Percentiles rank a stretch among this genome's conserved stretches.
Evolutionary conservation across 2,113 vertebrate genomes (phyloP).

Genomic region (Formicarius rufipectus): DNA sequence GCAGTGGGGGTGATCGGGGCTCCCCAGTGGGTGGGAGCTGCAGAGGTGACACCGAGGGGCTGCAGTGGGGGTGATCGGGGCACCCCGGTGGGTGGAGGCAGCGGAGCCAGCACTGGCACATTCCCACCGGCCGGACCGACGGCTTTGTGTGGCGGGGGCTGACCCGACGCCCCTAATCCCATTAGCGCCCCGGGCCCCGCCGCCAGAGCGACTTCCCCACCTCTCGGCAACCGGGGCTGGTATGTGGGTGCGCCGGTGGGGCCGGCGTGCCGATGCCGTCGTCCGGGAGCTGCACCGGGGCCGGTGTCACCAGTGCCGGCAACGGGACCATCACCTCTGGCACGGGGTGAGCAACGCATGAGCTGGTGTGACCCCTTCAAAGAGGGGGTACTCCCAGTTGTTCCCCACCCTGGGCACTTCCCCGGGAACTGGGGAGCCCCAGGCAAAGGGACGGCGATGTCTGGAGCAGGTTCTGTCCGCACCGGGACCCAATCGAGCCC

Average conservation of each 20-base stretch:
- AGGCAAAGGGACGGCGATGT: accelerated
- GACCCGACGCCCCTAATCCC: constrained; percentile 64
- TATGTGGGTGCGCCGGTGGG: constrained; percentile 53
- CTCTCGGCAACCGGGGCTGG: constrained; percentile 70
- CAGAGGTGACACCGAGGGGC: no score
- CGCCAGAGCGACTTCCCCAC: constrained; percentile 53
- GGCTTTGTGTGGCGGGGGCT: constrained; percentile 37
- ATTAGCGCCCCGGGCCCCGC: constrained; percentile 44
- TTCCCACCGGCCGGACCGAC: constrained; percentile 20
- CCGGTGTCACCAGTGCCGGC: background rate
- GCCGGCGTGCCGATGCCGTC: constrained; percentile 37
- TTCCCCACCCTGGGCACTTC: background rate
- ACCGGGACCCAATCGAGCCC: background rate
- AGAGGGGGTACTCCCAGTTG: background rate
- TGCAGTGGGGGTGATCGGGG: background rate
- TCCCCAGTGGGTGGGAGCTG: background rate
- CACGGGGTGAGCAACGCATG: accelerated
- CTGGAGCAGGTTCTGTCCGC: background rate
- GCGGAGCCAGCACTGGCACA: background rate
- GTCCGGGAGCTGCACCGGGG: constrained; percentile 1
- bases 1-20: background rate
- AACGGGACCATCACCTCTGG: accelerated
- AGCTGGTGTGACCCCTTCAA: no score
- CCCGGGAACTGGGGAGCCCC: background rate
- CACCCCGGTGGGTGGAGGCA: background rate